A percentile compares a stretch with the other conserved stretches of the same genome.
Evolutionary conservation across 2,113 vertebrate genomes (phyloP).

Genomic region (Eleginops maclovinus): DNA sequence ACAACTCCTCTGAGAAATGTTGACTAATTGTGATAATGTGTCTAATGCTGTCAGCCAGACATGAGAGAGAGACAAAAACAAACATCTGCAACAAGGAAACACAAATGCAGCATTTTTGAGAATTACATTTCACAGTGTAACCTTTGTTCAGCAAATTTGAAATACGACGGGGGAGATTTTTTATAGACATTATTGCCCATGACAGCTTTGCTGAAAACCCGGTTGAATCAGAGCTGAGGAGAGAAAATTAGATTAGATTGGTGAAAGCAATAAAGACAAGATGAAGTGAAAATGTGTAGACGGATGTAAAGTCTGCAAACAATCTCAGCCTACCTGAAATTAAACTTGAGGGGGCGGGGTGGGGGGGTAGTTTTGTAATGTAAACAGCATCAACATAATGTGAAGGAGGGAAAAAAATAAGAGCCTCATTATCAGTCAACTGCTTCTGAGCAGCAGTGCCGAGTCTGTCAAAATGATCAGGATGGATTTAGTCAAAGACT

Average conservation of each 20-base stretch:
- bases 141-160: constrained; percentile 61
- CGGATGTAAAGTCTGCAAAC: constrained; percentile 46
- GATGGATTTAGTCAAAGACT: constrained; percentile 53
- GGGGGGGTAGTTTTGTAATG: constrained; percentile 10
- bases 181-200: constrained; percentile 32
- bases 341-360: constrained; percentile 5
- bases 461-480: constrained; percentile 42
- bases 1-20: constrained; percentile 31
- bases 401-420: constrained; percentile 11
- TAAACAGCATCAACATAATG: constrained; percentile 23
- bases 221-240: neutral
- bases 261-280: constrained; percentile 37
- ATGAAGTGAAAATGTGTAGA: constrained; percentile 41
- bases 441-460: constrained; percentile 19
- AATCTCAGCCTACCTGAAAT: constrained; percentile 28
- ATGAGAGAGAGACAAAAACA: neutral
- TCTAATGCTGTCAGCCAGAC: constrained; percentile 41
- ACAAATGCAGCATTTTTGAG: constrained; percentile 58
- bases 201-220: constrained; percentile 40
- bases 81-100: constrained; percentile 25
- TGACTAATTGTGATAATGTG: constrained; percentile 61
- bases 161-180: neutral
- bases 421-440: constrained; percentile 47
- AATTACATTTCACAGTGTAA: constrained; percentile 37
- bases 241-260: constrained; percentile 51